Percentiles rank a stretch among this genome's conserved stretches.
Conservation (phyloP, 2,797 vertebrate species). For the Phataginus tricuspis region DNA sequence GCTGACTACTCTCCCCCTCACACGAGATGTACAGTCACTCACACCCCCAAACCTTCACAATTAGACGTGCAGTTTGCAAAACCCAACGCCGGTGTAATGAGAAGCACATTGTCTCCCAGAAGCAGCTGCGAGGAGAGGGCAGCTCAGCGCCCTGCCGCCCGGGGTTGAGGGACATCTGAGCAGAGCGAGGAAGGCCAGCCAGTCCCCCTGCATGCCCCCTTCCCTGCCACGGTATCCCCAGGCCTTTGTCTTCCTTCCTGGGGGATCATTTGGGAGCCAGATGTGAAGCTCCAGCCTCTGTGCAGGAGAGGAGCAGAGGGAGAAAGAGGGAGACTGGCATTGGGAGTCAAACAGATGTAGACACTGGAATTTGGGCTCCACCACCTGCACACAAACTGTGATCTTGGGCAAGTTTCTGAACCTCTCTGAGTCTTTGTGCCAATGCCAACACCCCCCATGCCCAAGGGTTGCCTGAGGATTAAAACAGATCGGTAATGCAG, state of each 20-base stretch:
- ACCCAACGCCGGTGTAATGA: slow-evolving; percentile 84
- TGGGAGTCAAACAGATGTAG: slow-evolving; percentile 55
- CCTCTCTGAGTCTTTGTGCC: not conserved
- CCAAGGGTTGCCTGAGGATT: not conserved
- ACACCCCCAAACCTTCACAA: slow-evolving; percentile 84
- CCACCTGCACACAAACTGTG: not conserved
- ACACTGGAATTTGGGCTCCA: not conserved
- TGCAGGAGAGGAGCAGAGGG: not conserved
- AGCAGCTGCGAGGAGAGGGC: slow-evolving; percentile 51
- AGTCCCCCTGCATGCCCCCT: not conserved
- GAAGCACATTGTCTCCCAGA: slow-evolving; percentile 85
- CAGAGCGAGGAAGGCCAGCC: not conserved
- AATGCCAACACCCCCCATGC: not conserved
- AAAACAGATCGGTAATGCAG: not conserved
- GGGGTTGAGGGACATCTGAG: slow-evolving; percentile 7
- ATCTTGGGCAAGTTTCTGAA: not conserved
- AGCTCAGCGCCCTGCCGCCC: not conserved
- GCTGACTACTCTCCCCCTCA: slow-evolving; percentile 80
- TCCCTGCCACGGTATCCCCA: not conserved
- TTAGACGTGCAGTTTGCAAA: slow-evolving; percentile 85
- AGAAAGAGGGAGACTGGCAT: slow-evolving; percentile 17
- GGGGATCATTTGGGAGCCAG: slow-evolving; percentile 79
- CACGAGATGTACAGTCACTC: slow-evolving; percentile 83
- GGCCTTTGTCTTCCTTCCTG: slow-evolving; percentile 49
- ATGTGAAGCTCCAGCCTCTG: slow-evolving; percentile 60